Conservation (phyloP, 2,888 invertebrate species). For the Trissonchulus latispiculum region DNA sequence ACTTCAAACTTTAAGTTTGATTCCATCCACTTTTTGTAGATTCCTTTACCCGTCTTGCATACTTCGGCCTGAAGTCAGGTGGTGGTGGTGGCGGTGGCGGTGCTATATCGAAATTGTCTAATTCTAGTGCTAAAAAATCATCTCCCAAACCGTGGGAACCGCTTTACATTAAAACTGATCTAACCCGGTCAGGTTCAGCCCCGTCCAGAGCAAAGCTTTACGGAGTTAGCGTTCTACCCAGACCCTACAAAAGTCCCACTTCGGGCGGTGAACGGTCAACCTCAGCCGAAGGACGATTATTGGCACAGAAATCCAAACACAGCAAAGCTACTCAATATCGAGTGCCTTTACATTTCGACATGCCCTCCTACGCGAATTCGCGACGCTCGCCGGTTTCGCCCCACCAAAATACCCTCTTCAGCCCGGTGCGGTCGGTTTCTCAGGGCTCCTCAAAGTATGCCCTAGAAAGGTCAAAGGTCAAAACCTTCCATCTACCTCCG, state of each 20-base stretch:
- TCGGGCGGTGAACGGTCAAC: background rate
- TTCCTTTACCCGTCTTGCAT: too few species aligned
- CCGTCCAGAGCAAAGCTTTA: background rate
- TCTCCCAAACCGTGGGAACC: too few species aligned
- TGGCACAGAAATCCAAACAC: background rate
- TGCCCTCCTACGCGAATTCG: too few species aligned
- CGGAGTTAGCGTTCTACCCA: background rate
- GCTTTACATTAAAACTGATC: too few species aligned
- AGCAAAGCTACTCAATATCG: background rate
- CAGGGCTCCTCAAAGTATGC: slow-evolving; percentile 3
- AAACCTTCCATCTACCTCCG: slow-evolving; percentile 21
- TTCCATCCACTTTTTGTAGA: too few species aligned
- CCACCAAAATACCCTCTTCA: background rate
- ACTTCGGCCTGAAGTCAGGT: too few species aligned
- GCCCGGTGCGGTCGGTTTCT: background rate
- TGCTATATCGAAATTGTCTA: too few species aligned
- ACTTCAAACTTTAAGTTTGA: too few species aligned
- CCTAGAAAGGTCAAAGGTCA: slow-evolving; percentile 14
- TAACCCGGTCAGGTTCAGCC: too few species aligned
- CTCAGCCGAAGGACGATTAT: background rate
- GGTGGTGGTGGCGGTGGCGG: too few species aligned
- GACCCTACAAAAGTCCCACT: background rate
- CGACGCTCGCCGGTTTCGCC: background rate
- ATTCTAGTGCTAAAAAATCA: too few species aligned
- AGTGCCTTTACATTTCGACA: background rate